Conservation (phyloP, 2,797 vertebrate genomes). For the Sebastes oblongus region DNA sequence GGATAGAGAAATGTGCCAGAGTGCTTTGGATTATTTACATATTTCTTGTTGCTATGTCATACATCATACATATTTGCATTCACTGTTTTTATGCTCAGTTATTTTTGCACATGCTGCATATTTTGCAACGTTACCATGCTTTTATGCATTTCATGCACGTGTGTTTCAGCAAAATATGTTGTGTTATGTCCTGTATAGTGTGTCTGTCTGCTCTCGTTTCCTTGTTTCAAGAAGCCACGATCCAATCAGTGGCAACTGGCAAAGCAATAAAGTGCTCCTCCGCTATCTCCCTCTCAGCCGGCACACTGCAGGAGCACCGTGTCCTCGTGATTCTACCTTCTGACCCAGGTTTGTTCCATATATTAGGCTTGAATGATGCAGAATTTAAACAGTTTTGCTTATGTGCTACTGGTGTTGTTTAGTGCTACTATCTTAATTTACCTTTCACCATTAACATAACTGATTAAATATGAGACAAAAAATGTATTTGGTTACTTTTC, state of each 20-base stretch:
- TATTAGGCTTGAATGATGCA: background rate
- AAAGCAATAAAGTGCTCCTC: background rate
- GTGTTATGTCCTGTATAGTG: background rate
- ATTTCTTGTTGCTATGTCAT: background rate
- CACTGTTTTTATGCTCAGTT: background rate
- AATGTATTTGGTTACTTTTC: background rate
- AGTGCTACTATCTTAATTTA: background rate
- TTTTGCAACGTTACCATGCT: background rate
- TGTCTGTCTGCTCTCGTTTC: background rate
- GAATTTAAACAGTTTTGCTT: background rate
- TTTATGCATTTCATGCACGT: background rate
- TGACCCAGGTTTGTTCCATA: background rate
- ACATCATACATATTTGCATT: background rate
- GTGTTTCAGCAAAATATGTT: background rate
- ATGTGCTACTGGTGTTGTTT: background rate
- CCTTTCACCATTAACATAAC: background rate
- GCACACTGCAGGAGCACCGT: background rate
- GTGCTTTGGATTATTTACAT: background rate
- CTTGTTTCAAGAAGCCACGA: background rate
- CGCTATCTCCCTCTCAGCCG: background rate
- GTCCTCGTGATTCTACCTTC: background rate
- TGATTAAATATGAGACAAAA: background rate
- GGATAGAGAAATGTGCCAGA: background rate
- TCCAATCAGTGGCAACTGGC: background rate
- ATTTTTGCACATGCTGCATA: background rate